These are phyloP conservation scores for Corythaeola cristata DNA, from an alignment of 2,113 vertebrate species.

Conservation along the genomic window DNA sequence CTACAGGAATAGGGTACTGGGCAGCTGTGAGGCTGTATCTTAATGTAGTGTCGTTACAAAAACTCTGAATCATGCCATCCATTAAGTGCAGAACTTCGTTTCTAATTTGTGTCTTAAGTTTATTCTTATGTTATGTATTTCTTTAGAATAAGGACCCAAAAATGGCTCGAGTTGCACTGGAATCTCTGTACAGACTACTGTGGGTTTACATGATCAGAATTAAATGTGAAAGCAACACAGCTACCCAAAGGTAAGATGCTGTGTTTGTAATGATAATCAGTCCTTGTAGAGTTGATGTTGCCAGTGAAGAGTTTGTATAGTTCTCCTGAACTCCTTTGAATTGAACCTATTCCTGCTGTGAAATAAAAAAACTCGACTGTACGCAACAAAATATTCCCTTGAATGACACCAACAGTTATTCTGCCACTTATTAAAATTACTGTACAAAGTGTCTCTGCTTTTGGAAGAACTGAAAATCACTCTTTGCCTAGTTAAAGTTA, in stretches of 20 bases:
- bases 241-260: conserved; percentile 90
- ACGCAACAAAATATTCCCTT: neutral
- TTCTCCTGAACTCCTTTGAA: neutral
- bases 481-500: neutral
- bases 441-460: neutral
- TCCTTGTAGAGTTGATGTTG: neutral
- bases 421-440: neutral
- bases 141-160: conserved; percentile 96
- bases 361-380: neutral
- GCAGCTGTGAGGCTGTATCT: neutral
- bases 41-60: neutral
- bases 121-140: neutral
- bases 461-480: neutral
- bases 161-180: conserved; percentile 98
- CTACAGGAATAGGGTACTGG: neutral
- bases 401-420: neutral
- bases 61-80: neutral
- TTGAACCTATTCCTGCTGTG: neutral
- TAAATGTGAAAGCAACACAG: conserved; percentile 99
- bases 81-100: neutral
- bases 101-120: neutral
- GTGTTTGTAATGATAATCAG: neutral
- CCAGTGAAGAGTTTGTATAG: neutral
- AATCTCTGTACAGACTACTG: conserved; percentile 95
- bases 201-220: conserved; percentile 99